Evolutionary conservation across 2,113 vertebrate genomes (phyloP).

Genomic region (Zapornia atra): DNA sequence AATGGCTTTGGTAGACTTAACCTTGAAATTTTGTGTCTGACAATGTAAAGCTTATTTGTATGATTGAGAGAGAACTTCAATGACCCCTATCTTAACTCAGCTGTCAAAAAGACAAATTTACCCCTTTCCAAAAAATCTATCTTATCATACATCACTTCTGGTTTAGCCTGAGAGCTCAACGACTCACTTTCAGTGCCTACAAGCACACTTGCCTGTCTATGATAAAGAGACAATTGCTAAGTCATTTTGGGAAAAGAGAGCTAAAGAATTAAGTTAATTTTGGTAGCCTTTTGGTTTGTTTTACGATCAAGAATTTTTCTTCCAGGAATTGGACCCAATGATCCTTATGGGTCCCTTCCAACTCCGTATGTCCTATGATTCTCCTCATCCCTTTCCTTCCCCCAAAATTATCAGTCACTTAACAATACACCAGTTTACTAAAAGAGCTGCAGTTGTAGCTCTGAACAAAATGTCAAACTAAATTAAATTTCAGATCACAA

Average conservation of each 20-base stretch:
- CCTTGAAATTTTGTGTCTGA: slow-evolving; percentile 42
- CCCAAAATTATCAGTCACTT: not conserved
- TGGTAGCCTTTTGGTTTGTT: not conserved
- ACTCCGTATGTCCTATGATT: too few species aligned
- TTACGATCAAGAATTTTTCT: not conserved
- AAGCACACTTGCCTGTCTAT: not conserved
- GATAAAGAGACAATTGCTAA: slow-evolving; percentile 21
- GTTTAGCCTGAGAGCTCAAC: slow-evolving; percentile 28
- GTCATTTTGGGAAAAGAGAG: not conserved
- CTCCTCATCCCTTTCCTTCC: too few species aligned
- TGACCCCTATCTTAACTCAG: slow-evolving; percentile 58
- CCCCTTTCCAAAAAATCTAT: slow-evolving; percentile 61
- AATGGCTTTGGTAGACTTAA: slow-evolving; percentile 10
- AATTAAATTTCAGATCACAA: not conserved
- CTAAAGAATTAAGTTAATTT: not conserved
- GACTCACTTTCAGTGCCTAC: slow-evolving; percentile 16
- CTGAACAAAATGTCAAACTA: not conserved
- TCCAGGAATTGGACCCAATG: too few species aligned
- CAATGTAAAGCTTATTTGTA: slow-evolving; percentile 28
- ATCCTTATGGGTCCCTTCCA: too few species aligned
- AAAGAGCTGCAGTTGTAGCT: not conserved
- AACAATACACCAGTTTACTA: not conserved
- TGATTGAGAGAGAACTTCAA: slow-evolving; percentile 38
- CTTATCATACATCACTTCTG: slow-evolving; percentile 70
- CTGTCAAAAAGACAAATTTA: slow-evolving; percentile 74